Conservation (phyloP, 2,797 vertebrate species). For the Crax fasciolata region DNA sequence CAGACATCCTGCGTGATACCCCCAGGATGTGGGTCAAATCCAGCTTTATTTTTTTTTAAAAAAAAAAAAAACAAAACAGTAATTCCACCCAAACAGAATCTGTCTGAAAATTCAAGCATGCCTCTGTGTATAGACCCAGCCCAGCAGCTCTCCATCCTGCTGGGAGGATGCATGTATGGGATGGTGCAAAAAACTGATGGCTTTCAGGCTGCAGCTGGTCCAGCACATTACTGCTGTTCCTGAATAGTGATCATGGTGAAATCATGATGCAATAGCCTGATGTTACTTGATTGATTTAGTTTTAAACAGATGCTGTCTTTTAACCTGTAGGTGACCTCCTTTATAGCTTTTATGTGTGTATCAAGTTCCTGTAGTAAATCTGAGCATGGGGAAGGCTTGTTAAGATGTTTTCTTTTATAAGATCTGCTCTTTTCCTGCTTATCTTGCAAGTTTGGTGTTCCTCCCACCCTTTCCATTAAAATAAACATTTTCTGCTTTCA, state of each 20-base stretch:
- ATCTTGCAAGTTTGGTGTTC: background rate
- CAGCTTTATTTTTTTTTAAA: background rate
- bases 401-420: background rate
- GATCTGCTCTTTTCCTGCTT: background rate
- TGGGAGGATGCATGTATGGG: background rate
- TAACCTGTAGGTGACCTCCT: background rate
- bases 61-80: background rate
- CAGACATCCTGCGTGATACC: background rate
- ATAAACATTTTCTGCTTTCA: background rate
- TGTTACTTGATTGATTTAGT: no score
- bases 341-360: background rate
- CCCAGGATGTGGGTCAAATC: background rate
- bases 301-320: background rate
- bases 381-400: background rate
- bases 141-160: background rate
- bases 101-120: background rate
- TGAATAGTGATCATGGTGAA: background rate
- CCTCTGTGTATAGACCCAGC: accelerated
- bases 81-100: background rate
- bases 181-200: background rate
- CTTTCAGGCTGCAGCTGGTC: background rate
- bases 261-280: accelerated
- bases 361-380: background rate
- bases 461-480: background rate
- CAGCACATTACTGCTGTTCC: background rate